Percentiles rank a stretch among this genome's conserved stretches.
phyloP scores from a whole-genome alignment of 2,888 invertebrate genomes.

The Dilophus febrilis region DNA sequence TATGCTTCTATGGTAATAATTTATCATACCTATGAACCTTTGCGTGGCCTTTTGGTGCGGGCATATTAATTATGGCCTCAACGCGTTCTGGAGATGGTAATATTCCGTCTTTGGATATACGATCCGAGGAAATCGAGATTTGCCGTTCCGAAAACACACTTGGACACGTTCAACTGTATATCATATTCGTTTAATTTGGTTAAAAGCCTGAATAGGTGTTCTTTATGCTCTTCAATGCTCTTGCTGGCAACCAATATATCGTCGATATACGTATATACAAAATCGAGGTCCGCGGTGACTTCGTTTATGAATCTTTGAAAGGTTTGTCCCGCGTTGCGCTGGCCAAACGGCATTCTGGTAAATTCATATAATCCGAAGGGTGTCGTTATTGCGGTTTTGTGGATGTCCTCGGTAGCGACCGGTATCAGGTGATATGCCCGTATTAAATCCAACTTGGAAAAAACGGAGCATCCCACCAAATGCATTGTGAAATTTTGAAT shows the following conservation, averaged over 20 bases:
- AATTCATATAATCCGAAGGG: constrained; percentile 21
- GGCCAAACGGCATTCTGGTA: constrained; percentile 15
- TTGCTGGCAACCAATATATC: constrained; percentile 13
- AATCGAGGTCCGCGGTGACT: constrained; percentile 10
- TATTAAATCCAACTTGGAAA: constrained; percentile 14
- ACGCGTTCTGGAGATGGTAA: constrained; percentile 10
- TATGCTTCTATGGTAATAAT: constrained; percentile 9
- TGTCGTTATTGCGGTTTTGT: constrained; percentile 19
- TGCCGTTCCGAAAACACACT: constrained; percentile 11
- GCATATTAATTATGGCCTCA: constrained; percentile 9
- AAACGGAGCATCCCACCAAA: constrained; percentile 10
- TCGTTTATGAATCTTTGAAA: constrained; percentile 17
- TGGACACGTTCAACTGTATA: constrained; percentile 11
- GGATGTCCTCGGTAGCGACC: constrained; percentile 15
- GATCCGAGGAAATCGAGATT: constrained; percentile 11
- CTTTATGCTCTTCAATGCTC: constrained; percentile 10
- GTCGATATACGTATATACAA: constrained; percentile 11
- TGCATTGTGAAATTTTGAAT: constrained; percentile 15
- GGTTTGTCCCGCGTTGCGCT: constrained; percentile 16
- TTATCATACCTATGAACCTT: constrained; percentile 9
- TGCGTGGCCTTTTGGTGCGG: constrained; percentile 7
- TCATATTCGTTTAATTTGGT: constrained; percentile 10
- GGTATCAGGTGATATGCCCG: constrained; percentile 20
- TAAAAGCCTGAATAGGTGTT: constrained; percentile 10
- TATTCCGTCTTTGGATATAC: constrained; percentile 9